Base-by-base conservation (phyloP, 2,888 invertebrate species). In the Pterostichus madidus region DNA sequence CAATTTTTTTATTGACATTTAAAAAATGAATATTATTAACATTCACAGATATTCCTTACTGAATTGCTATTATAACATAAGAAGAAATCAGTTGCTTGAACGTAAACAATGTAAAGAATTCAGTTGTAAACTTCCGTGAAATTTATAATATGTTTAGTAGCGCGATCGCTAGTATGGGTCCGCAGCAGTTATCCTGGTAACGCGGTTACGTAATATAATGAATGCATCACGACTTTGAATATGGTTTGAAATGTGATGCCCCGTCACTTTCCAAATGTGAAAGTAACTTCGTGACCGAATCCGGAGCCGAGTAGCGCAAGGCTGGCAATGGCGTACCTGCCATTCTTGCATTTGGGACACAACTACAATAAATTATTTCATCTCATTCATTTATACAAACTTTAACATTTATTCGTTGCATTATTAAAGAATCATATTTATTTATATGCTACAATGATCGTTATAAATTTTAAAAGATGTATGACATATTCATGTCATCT, bases 211-310 rank as follows among this genome's bases (percentile, higher is more conserved):
- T 79, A 79, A 79, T 8, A 79, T n/a, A n/a, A n/a, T n/a, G 61
- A 79, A 79, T 79, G 49, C 79, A 79, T 79, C 79, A 79, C 15
- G 68, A 61, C 78, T 78, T 79, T 52, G 46, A 79, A 64, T 79
- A 79, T 79, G 64, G 79, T 79, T 79, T 68, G 79, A 64, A 79
- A 79, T 79, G 78, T 59, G 79, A 79, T 79, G 79, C 68, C 64
- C 64, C 49, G 79, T 79, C 64, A 79, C 79, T 79, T 79, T 79
- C 79, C 79, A 79, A 79, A 64, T 79, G 79, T 64, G 79, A 79
- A 79, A 79, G 79, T 79, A 79, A 17, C 52, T 11, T 39, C 39
- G 32, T 56, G 53, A 77, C 52, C 61, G 39, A 64, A 32, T 32
- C 39, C 5, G 39, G 39, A 73, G 73, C 17, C 13, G 56, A 64